These are phyloP conservation scores for Thamnaconus septentrionalis DNA, from an alignment of 2,113 vertebrate species.

Conservation along the genomic window DNA sequence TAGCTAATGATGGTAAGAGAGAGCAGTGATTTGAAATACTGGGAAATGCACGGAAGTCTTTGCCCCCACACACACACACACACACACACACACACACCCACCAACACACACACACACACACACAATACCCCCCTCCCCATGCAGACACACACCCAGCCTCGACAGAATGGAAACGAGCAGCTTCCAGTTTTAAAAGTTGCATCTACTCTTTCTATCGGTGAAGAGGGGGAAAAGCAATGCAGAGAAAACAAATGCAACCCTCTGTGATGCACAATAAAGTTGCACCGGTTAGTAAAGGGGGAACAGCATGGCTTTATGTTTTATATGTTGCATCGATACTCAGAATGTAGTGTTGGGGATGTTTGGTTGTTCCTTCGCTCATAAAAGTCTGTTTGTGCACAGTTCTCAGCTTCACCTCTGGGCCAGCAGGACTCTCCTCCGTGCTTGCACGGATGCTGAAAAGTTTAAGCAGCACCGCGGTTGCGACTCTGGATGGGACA, in stretches of 20 bases:
- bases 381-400: neutral
- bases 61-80: conserved; percentile 2
- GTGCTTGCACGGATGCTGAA: conserved; percentile 31
- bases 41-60: conserved; percentile 21
- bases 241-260: no score
- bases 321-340: neutral
- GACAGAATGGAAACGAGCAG: neutral
- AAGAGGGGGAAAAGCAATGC: no score
- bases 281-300: no score
- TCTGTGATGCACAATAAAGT: no score
- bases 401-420: conserved; percentile 1
- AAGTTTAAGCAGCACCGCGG: conserved; percentile 51
- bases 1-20: conserved; percentile 37
- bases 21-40: conserved; percentile 3
- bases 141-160: neutral
- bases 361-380: neutral
- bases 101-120: neutral
- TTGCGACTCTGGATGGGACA: conserved; percentile 43
- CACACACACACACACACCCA: neutral
- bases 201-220: no score
- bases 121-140: neutral
- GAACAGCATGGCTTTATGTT: neutral
- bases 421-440: conserved; percentile 13
- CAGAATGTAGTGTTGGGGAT: neutral
- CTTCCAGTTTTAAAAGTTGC: neutral